phyloP scores from a whole-genome alignment of 2,888 invertebrate species.

The Eupeodes luniger region DNA sequence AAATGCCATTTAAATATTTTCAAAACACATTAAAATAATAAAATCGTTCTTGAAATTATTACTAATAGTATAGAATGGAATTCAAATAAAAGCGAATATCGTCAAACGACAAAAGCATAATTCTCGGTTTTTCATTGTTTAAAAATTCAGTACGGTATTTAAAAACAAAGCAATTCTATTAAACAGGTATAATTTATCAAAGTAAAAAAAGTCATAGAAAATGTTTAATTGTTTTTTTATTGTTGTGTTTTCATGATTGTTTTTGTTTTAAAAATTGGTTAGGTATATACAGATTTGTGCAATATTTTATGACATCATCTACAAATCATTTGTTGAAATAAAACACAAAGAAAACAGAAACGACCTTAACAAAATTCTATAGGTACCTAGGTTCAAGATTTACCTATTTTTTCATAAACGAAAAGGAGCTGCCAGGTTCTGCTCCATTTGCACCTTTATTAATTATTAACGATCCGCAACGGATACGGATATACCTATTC shows the following conservation, averaged over 20 bases:
- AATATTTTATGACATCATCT: slow-evolving; percentile 57
- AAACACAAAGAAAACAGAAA: slow-evolving; percentile 1
- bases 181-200: too few species aligned
- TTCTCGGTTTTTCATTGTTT: too few species aligned
- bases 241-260: slow-evolving; percentile 11
- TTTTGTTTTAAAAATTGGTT: slow-evolving; percentile 13
- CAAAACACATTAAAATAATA: too few species aligned
- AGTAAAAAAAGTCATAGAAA: too few species aligned
- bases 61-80: too few species aligned
- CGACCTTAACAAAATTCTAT: background rate
- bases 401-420: slow-evolving; percentile 57
- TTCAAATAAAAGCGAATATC: too few species aligned
- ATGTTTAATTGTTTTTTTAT: background rate
- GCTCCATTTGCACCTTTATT: slow-evolving; percentile 75
- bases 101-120: too few species aligned
- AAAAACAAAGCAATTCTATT: too few species aligned
- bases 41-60: too few species aligned
- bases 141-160: too few species aligned
- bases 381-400: background rate
- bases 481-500: slow-evolving; percentile 44
- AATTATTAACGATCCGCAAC: slow-evolving; percentile 74
- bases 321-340: background rate
- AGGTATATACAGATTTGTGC: background rate
- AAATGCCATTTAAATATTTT: too few species aligned
- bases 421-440: slow-evolving; percentile 46